Conservation (phyloP, 2,888 invertebrate genomes). For the Acrobeloides nanus region DNA sequence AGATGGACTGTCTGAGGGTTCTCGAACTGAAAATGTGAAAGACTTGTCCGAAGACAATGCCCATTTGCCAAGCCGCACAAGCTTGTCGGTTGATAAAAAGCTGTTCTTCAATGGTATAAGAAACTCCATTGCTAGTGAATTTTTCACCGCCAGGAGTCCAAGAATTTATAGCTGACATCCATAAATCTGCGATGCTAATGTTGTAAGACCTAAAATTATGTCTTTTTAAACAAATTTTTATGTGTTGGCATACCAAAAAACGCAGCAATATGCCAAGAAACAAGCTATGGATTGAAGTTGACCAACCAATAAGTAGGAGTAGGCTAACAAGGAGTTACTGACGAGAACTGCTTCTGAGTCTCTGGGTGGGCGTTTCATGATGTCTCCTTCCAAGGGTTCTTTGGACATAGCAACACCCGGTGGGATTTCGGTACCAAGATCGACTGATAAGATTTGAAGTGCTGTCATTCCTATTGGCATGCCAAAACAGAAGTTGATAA, state of each 20-base stretch:
- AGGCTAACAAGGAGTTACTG: conserved; percentile 21
- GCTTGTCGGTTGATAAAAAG: conserved; percentile 14
- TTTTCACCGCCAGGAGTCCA: conserved; percentile 17
- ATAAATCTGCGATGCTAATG: conserved; percentile 19
- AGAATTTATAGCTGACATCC: conserved; percentile 15
- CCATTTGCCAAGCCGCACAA: conserved; percentile 18
- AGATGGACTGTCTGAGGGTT: conserved; percentile 20
- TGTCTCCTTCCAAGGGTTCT: conserved; percentile 16
- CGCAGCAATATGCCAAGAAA: conserved; percentile 20
- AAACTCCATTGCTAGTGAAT: conserved; percentile 14
- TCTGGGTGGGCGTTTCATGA: conserved; percentile 17
- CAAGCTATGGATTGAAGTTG: conserved; percentile 22
- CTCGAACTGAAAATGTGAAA: conserved; percentile 20
- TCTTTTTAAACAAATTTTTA: too few species aligned
- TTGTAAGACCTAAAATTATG: conserved; percentile 13
- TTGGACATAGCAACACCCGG: conserved; percentile 14
- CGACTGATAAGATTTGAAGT: conserved; percentile 17
- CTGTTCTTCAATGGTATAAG: conserved; percentile 11
- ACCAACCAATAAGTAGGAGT: conserved; percentile 18
- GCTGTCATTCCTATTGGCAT: conserved; percentile 26
- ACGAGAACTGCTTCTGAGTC: conserved; percentile 12
- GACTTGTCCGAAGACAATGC: conserved; percentile 19
- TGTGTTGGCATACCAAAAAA: conserved; percentile 29
- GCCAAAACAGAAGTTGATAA: conserved; percentile 28
- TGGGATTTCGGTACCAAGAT: too few species aligned